Percentiles rank a stretch among this genome's conserved stretches.
These are phyloP conservation scores for Argyresthia goedartella DNA, from an alignment of 2,888 invertebrate genomes.

Conservation along the genomic window DNA sequence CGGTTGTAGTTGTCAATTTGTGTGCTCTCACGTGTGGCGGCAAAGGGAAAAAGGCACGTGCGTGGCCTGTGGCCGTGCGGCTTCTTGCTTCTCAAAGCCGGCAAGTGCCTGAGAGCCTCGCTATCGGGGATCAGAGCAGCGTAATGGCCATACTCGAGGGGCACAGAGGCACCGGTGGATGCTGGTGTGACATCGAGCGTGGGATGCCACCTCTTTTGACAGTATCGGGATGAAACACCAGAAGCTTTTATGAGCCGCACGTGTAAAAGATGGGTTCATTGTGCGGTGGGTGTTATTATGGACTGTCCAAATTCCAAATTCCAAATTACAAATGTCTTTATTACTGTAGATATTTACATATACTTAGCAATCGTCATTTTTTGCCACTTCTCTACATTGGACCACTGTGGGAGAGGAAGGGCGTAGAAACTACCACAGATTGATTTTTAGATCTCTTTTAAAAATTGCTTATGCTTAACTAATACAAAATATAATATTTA, in stretches of 20 bases:
- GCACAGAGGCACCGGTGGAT: constrained; percentile 24
- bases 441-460: no score
- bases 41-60: constrained; percentile 54
- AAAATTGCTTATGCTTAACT: no score
- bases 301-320: no score
- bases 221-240: constrained; percentile 36
- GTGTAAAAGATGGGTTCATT: not conserved
- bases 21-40: constrained; percentile 51
- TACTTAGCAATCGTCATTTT: no score
- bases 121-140: constrained; percentile 38
- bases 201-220: constrained; percentile 49
- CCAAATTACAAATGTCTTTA: no score
- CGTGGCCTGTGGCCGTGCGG: constrained; percentile 42
- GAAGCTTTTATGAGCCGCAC: constrained; percentile 19
- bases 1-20: constrained; percentile 40
- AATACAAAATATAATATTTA: no score
- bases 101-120: constrained; percentile 37
- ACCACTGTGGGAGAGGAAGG: no score
- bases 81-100: no score
- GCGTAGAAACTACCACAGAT: no score
- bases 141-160: constrained; percentile 6
- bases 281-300: not conserved
- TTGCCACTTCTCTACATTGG: no score
- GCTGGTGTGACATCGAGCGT: constrained; percentile 39
- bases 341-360: no score